Base-by-base conservation (phyloP, 1,140 invertebrate species). In the Camponotus vicinus region DNA sequence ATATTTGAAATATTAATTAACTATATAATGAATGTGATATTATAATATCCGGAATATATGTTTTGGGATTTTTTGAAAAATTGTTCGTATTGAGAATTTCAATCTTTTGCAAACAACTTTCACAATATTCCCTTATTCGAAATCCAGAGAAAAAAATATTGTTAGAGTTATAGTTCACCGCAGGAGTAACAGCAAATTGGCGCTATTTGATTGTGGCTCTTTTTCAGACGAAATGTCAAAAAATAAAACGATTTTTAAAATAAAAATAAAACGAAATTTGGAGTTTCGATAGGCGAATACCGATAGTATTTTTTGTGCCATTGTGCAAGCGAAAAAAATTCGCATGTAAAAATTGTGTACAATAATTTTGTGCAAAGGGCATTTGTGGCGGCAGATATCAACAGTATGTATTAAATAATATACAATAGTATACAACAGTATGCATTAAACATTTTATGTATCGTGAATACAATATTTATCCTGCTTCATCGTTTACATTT, bases 151-250 rank as follows among this genome's bases (percentile, higher is more conserved):
- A 40, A 69, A 69, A 78, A 49, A 66, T 49, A 64, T 75, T n/a
- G 57, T 79, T 52, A 77, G 21, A 63, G 42, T 52, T 66, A 52
- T n/a, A 27, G 27, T 69, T 55, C 77, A 52, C 77, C 64, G 45
- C 64, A 40, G 45, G 45, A n/a, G 45, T 70, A 80, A 80, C 57
- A 80, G 34, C 18, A 37, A 21, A 80, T 69, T 45, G 64, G 3
- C 21, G 64, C 77, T 40, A 34, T 11, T 61, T 32, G 55, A 49
- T 32, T 18, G 61, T 61, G 27, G 15, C 5, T 55, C n/a, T 69
- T 80, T 80, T 69, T 80, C 34, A 52, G 34, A 69, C 6, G 45
- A 40, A 80, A 69, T 66, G 64, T 69, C 64, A 69, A 80, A 80
- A 70, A 57, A 79, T 34, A 42, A 61, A 49, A 49, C 42, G 18